Evolutionary conservation across 2,888 invertebrate species (phyloP), one percentile per base, ranked within the genome.

Genomic region (Xestoiulus laeticollis): DNA sequence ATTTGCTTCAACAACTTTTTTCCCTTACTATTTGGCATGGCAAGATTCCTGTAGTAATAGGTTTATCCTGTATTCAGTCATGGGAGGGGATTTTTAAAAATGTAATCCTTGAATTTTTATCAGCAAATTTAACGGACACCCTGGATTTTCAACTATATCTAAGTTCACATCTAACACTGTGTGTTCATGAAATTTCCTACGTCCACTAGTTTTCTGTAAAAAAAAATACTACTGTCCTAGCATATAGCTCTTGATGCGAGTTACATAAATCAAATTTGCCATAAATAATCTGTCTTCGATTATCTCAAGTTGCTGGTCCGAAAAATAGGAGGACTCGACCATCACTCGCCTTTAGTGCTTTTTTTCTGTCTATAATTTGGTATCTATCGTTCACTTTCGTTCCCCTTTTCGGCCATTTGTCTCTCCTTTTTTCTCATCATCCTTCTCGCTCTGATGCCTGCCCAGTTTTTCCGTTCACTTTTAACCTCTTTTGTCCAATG

Each of bases 351-450:
- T 22, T 85, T 85, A 85, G 33, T 85, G 85, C 85, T 85, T 82
- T 82, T 82, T n/a, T 30, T n/a, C 82, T 82, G 14, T 30, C 85
- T 43, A 85, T 85, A 85, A 85, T 43, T 85, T 38, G 12, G 38
- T 85, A 38, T 85, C 85, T 85, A 22, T 85, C 38, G n/a, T 44
- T 19, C 84, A 84, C 68, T 68, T 68, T 68, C 22, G 68, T 16
- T 84, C 84, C 44, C 44, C 43, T 85, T 85, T 85, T 85, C n/a
- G 85, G 22, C 44, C 85, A 85, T 85, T 44, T 85, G 44, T 85
- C 38, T 85, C 85, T 85, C 26, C 38, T 38, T 26, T 83, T 85
- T 85, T 85, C 44, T 85, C 85, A 85, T 85, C 85, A 43, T 85
- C 85, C 26, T 85, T 38, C 38, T 44, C 85, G 85, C 85, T 85